phyloP scores from a whole-genome alignment of 2,797 vertebrate species.

The Enteromius thamalakanensis region DNA sequence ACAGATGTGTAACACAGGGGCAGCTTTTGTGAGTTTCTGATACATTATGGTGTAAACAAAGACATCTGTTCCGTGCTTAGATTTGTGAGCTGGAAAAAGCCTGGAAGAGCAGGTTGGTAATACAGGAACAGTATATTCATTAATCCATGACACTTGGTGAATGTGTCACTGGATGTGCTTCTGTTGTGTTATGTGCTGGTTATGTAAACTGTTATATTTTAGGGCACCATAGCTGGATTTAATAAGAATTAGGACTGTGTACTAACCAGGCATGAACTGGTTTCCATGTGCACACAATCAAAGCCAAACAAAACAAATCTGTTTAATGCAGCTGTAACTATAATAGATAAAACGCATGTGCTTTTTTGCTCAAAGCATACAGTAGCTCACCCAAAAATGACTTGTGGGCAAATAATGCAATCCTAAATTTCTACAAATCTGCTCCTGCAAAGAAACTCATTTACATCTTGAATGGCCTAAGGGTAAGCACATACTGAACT shows the following conservation, averaged over 20 bases:
- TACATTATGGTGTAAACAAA: constrained; percentile 33
- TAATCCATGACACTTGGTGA: constrained; percentile 14
- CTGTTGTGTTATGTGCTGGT: constrained; percentile 19
- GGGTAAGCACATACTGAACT: not conserved
- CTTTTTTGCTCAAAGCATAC: not conserved
- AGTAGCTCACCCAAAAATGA: not conserved
- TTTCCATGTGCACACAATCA: not conserved
- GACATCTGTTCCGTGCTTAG: constrained; percentile 35
- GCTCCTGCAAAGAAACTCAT: not conserved
- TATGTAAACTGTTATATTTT: not conserved
- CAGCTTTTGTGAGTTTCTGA: constrained; percentile 35
- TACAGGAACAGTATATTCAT: not conserved
- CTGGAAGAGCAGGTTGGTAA: constrained; percentile 11
- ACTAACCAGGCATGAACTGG: not conserved
- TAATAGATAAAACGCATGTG: not conserved
- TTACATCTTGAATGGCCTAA: not conserved
- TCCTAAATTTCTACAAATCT: not conserved
- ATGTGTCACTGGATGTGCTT: constrained; percentile 11
- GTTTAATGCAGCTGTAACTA: not conserved
- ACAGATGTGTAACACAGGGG: constrained; percentile 37
- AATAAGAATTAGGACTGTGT: not conserved
- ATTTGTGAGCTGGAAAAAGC: constrained; percentile 1
- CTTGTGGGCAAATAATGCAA: not conserved
- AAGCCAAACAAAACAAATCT: not conserved
- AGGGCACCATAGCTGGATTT: no score